Evolutionary conservation across 2,797 vertebrate species (phyloP).

Genomic region (Periophthalmus magnuspinnatus): DNA sequence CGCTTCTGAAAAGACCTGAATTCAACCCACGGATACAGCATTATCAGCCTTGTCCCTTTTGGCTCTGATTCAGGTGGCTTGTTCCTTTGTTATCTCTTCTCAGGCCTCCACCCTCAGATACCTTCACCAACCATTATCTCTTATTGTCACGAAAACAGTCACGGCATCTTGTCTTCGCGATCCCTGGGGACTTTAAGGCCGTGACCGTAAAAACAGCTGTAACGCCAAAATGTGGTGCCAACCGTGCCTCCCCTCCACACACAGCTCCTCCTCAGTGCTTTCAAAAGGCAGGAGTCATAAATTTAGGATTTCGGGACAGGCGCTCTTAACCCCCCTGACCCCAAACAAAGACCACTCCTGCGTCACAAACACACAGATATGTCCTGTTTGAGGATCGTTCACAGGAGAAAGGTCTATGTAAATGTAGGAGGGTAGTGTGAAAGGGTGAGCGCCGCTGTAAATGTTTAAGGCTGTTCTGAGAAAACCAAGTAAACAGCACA

Average conservation of each 20-base stretch:
- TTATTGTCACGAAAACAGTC: slow-evolving; percentile 43
- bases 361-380: slow-evolving; percentile 43
- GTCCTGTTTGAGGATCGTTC: slow-evolving; percentile 56
- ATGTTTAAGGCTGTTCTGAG: slow-evolving; percentile 35
- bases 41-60: slow-evolving; percentile 24
- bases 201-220: slow-evolving; percentile 80
- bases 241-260: slow-evolving; percentile 19
- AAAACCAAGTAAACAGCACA: slow-evolving; percentile 25
- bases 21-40: background rate
- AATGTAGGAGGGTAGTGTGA: slow-evolving; percentile 47
- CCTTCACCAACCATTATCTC: slow-evolving; percentile 24
- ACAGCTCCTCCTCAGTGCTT: slow-evolving; percentile 64
- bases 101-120: slow-evolving; percentile 20
- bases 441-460: slow-evolving; percentile 44
- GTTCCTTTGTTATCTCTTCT: slow-evolving; percentile 29
- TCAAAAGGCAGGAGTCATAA: slow-evolving; percentile 64
- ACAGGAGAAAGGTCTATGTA: slow-evolving; percentile 30
- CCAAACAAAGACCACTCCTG: slow-evolving; percentile 45
- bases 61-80: slow-evolving; percentile 46
- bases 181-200: slow-evolving; percentile 68
- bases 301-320: slow-evolving; percentile 55
- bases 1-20: background rate
- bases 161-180: slow-evolving; percentile 41
- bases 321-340: slow-evolving; percentile 57
- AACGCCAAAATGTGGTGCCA: slow-evolving; percentile 64